Evolutionary conservation across 2,113 vertebrate species (phyloP).

Genomic region (Hylia prasina): DNA sequence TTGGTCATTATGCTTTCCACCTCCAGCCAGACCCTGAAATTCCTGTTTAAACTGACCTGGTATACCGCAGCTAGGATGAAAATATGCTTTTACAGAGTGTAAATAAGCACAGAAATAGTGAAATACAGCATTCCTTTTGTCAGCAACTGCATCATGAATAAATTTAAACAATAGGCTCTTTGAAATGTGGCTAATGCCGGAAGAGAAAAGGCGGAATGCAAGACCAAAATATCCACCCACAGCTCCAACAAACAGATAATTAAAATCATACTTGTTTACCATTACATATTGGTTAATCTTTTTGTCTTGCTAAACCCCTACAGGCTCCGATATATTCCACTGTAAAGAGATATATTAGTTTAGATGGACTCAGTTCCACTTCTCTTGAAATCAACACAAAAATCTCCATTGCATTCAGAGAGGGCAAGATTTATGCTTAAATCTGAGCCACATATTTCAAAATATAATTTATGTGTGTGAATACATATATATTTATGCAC

Average conservation of each 20-base stretch:
- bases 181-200: slow-evolving; percentile 13
- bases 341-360: background rate
- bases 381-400: background rate
- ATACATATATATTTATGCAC: background rate
- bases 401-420: background rate
- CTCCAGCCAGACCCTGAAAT: slow-evolving; percentile 16
- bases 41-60: slow-evolving; percentile 11
- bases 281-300: background rate
- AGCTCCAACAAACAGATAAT: slow-evolving; percentile 14
- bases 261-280: slow-evolving; percentile 51
- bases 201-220: slow-evolving; percentile 9
- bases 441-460: background rate
- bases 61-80: background rate
- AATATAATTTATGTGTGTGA: background rate
- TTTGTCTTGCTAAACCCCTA: background rate
- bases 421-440: background rate
- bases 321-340: background rate
- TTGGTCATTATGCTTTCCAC: background rate
- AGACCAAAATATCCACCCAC: slow-evolving; percentile 27
- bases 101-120: slow-evolving; percentile 33
- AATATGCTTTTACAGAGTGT: slow-evolving; percentile 13
- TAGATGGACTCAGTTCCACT: background rate
- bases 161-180: slow-evolving; percentile 38
- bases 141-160: slow-evolving; percentile 17
- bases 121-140: background rate